phyloP scores from a whole-genome alignment of 1,140 invertebrate genomes.

The Aethina tumida region DNA sequence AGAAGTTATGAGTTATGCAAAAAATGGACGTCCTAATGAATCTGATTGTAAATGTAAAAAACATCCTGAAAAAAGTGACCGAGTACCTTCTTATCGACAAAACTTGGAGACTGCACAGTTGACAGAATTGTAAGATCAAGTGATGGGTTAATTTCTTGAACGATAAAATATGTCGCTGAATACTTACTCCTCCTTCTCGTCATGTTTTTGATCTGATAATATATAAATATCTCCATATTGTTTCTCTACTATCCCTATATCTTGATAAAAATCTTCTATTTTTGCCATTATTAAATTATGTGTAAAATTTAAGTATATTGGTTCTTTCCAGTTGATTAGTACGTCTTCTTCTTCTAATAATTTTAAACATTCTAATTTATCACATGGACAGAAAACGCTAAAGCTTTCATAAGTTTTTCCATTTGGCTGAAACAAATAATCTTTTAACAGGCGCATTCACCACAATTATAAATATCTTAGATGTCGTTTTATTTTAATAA shows the following conservation, averaged over 20 bases:
- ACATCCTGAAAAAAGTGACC: no score
- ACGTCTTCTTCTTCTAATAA: constrained; percentile 61
- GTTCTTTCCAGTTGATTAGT: constrained; percentile 64
- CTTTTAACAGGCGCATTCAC: neutral
- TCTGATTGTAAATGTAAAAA: no score
- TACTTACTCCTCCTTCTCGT: constrained; percentile 17
- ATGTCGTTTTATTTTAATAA: neutral
- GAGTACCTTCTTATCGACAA: no score
- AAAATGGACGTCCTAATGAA: no score
- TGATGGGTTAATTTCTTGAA: no score
- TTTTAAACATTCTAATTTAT: constrained; percentile 56
- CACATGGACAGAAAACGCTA: constrained; percentile 68
- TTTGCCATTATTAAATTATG: constrained; percentile 64
- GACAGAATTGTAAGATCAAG: no score
- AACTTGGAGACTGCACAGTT: no score
- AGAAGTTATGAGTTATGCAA: no score
- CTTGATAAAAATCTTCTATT: constrained; percentile 54
- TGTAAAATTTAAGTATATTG: constrained; percentile 74
- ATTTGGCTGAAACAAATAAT: constrained; percentile 52
- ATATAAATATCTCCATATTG: constrained; percentile 68
- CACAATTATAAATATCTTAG: neutral
- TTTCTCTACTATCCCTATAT: constrained; percentile 56
- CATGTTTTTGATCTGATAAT: constrained; percentile 5
- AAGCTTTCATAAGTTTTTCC: constrained; percentile 68
- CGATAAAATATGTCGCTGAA: no score